These are phyloP conservation scores for Quadroppia sp. DNA, from an alignment of 2,888 invertebrate genomes.

Conservation along the genomic window DNA sequence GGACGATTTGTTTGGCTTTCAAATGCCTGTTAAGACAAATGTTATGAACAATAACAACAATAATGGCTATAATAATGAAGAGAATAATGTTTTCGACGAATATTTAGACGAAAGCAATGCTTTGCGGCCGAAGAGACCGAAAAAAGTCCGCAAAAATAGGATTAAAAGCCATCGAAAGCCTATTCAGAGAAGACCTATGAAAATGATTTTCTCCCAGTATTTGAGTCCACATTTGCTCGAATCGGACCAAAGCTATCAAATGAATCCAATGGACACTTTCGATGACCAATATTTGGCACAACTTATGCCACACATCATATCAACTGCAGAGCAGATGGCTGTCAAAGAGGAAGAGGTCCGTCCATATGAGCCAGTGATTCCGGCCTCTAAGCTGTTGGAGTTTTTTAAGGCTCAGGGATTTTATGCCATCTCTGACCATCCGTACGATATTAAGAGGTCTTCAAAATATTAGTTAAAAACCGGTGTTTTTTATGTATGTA, in stretches of 20 bases:
- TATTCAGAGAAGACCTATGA: neutral
- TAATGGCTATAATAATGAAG: neutral
- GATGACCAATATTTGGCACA: neutral
- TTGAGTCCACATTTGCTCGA: neutral
- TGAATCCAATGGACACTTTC: neutral
- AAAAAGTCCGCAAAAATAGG: neutral
- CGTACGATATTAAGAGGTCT: neutral
- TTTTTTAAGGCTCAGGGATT: neutral
- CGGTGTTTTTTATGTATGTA: too few relatives aligned
- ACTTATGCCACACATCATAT: slow-evolving; percentile 15
- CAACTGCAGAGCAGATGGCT: slow-evolving; percentile 7
- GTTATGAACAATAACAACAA: neutral
- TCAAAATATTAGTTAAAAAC: neutral
- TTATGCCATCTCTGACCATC: neutral
- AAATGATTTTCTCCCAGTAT: slow-evolving; percentile 21
- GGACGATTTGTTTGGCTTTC: slow-evolving; percentile 24
- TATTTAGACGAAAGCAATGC: neutral
- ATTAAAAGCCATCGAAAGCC: neutral
- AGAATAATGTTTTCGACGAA: neutral
- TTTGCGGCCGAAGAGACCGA: neutral
- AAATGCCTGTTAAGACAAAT: neutral
- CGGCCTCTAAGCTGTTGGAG: neutral
- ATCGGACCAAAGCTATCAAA: neutral
- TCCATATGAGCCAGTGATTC: neutral
- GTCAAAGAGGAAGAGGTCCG: neutral